Conservation (phyloP, 2,113 vertebrate species). For the Platysternon megacephalum region DNA sequence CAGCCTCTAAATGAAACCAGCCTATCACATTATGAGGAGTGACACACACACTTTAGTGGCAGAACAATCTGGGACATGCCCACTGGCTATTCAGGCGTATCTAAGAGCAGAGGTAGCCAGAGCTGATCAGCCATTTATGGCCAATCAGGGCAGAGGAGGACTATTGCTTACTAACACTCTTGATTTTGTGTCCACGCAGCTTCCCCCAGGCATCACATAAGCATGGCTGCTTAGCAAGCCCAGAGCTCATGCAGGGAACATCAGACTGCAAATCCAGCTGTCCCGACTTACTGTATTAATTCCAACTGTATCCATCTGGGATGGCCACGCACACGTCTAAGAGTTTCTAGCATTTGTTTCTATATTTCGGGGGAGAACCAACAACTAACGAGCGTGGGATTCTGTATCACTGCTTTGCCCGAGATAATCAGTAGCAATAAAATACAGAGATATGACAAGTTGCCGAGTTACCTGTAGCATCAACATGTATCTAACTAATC, state of each 20-base stretch:
- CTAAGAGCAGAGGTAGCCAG: neutral
- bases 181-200: neutral
- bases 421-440: neutral
- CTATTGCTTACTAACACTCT: neutral
- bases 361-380: neutral
- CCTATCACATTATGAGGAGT: too few relatives aligned
- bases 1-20: too few relatives aligned
- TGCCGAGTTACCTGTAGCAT: neutral
- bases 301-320: neutral
- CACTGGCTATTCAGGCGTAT: neutral
- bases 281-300: neutral
- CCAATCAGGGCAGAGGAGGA: neutral
- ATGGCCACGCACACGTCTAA: neutral
- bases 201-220: neutral
- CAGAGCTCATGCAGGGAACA: neutral
- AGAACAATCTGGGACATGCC: neutral
- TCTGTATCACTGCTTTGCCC: neutral
- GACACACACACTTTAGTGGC: neutral
- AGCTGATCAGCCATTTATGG: neutral
- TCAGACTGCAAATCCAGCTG: neutral
- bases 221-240: neutral
- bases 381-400: neutral
- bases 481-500: neutral
- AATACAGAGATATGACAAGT: neutral
- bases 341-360: neutral